Evolutionary conservation across 2,113 vertebrate genomes (phyloP).

Genomic region (Jaculus jaculus): DNA sequence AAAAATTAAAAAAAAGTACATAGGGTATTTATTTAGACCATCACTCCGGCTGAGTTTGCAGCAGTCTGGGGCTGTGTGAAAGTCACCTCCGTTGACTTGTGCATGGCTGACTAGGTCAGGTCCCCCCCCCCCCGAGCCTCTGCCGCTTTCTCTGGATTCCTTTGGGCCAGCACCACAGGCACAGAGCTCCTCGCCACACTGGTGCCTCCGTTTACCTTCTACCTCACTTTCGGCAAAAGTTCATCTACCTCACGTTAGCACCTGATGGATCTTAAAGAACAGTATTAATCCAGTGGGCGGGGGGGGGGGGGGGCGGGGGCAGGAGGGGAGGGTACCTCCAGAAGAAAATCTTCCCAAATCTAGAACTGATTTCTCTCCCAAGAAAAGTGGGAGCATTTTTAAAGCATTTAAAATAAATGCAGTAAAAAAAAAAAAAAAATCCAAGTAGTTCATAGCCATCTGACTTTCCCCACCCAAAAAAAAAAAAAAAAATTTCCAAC

Average conservation of each 20-base stretch:
- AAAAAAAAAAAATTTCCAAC: neutral
- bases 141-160: conserved; percentile 49
- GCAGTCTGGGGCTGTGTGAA: conserved; percentile 86
- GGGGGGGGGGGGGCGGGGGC: neutral
- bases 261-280: conserved; percentile 70
- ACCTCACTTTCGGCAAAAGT: conserved; percentile 83
- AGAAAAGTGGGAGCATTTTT: conserved; percentile 39
- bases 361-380: conserved; percentile 61
- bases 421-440: conserved; percentile 45
- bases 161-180: conserved; percentile 77
- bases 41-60: conserved; percentile 53
- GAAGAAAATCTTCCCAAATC: conserved; percentile 42
- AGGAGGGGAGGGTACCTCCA: conserved; percentile 40
- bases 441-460: conserved; percentile 43
- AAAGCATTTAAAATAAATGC: conserved; percentile 46
- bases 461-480: neutral
- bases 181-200: neutral
- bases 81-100: conserved; percentile 77
- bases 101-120: conserved; percentile 60
- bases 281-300: conserved; percentile 64
- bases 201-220: conserved; percentile 73
- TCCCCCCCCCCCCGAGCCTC: conserved; percentile 71
- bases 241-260: conserved; percentile 84
- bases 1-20: conserved; percentile 80
- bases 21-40: conserved; percentile 84